A percentile compares a stretch with the other conserved stretches of the same genome.
These are phyloP conservation scores for Trinectes maculatus DNA, from an alignment of 2,113 vertebrate genomes.

Conservation along the genomic window DNA sequence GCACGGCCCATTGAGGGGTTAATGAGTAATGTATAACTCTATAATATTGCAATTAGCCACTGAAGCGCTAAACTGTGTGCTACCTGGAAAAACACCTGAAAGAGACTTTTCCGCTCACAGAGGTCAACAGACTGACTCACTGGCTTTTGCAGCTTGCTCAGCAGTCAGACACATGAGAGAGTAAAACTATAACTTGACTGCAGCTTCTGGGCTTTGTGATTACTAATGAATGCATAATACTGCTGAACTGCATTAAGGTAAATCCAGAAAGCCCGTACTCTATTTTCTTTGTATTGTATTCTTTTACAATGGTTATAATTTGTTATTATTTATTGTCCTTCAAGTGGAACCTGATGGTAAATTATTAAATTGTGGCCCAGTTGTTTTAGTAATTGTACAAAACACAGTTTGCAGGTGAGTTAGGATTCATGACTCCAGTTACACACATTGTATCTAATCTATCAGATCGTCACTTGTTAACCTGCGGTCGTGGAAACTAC, in stretches of 20 bases:
- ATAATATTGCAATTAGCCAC: constrained; percentile 16
- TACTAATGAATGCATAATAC: too few species aligned
- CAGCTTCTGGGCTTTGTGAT: too few species aligned
- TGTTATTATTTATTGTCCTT: neutral
- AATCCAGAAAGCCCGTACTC: too few species aligned
- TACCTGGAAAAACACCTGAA: constrained; percentile 9
- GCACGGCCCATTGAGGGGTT: constrained; percentile 23
- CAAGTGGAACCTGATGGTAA: neutral
- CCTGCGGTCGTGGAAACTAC: neutral
- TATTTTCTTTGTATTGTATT: neutral
- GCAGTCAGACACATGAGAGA: neutral
- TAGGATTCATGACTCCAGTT: neutral
- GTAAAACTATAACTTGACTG: too few species aligned
- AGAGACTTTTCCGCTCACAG: constrained; percentile 12
- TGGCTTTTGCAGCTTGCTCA: constrained; percentile 30
- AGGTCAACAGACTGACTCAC: constrained; percentile 49
- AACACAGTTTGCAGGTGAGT: neutral
- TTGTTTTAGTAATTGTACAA: neutral
- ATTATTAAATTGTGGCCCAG: constrained; percentile 6
- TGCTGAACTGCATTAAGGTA: too few species aligned
- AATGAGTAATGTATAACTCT: constrained; percentile 55
- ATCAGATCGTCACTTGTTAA: neutral
- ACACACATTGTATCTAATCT: too few species aligned
- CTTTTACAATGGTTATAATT: constrained; percentile 2
- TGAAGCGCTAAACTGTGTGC: constrained; percentile 24